A percentile compares a stretch with the other conserved stretches of the same genome.
phyloP scores from a whole-genome alignment of 37 sponge, comb jelly and placozoan species.

The Haliclona indistincta region DNA sequence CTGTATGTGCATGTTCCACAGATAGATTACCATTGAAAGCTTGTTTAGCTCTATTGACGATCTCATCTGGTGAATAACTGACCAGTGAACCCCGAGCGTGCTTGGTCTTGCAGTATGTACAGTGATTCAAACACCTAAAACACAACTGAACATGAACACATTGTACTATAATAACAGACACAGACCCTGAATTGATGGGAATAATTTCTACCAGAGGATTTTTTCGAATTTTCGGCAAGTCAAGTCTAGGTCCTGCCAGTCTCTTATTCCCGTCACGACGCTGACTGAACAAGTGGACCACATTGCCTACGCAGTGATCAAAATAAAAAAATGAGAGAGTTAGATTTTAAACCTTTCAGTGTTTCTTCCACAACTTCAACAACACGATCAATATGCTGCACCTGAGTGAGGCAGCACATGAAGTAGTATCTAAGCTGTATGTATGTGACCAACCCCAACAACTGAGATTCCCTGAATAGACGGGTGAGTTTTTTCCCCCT shows the following conservation, averaged over 20 bases:
- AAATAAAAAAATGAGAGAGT: too few species aligned
- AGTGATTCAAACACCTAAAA: conserved; percentile 95
- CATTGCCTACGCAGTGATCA: conserved; percentile 34
- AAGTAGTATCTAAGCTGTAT: not conserved
- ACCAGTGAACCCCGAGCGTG: conserved; percentile 93
- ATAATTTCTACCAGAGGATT: conserved; percentile 95
- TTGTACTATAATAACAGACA: not conserved
- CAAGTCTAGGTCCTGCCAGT: conserved; percentile 83
- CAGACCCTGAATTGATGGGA: conserved; percentile 91
- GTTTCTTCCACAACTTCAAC: conserved; percentile 96
- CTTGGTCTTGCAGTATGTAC: conserved; percentile 99
- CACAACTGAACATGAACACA: too few species aligned
- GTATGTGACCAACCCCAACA: conserved; percentile 70
- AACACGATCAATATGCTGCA: conserved; percentile 93
- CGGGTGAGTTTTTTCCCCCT: conserved; percentile 72
- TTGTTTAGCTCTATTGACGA: conserved; percentile 77
- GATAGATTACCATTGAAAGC: conserved; percentile 71
- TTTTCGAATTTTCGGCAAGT: conserved; percentile 92
- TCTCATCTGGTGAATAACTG: conserved; percentile 88
- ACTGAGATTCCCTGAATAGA: conserved; percentile 74
- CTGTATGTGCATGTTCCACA: not conserved
- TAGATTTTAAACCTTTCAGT: conserved; percentile 72
- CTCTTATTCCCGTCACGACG: conserved; percentile 50
- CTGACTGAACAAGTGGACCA: conserved; percentile 77
- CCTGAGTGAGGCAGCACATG: conserved; percentile 22